Evolutionary conservation across 1,140 invertebrate genomes (phyloP).

Genomic region (Anthonomus grandis): DNA sequence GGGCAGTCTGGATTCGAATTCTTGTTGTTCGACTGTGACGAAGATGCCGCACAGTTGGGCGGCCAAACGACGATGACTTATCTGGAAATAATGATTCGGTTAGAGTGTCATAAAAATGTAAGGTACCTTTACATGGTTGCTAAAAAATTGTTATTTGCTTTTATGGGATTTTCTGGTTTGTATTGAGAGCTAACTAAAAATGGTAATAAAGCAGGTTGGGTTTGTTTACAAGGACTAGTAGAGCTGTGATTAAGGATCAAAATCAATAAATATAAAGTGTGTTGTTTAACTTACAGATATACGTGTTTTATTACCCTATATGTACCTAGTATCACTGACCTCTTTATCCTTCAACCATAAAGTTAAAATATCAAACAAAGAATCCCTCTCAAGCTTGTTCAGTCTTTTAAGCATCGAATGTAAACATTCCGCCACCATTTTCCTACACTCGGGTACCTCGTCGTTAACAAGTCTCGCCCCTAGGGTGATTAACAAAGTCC

Average conservation of each 20-base stretch:
- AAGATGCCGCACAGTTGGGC: constrained; percentile 63
- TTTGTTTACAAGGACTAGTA: too few species aligned
- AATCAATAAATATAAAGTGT: constrained; percentile 2
- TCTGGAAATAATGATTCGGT: constrained; percentile 43
- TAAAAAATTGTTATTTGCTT: too few species aligned
- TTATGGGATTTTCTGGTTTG: too few species aligned
- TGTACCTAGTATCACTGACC: constrained; percentile 54
- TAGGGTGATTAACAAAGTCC: constrained; percentile 71
- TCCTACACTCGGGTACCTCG: constrained; percentile 62
- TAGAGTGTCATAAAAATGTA: too few species aligned
- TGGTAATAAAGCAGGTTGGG: too few species aligned
- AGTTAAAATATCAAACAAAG: constrained; percentile 63
- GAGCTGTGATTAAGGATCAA: too few species aligned
- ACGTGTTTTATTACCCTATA: background rate
- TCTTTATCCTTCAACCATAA: constrained; percentile 69
- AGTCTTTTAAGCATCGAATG: constrained; percentile 60
- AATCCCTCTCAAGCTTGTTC: constrained; percentile 54
- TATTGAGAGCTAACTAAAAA: too few species aligned
- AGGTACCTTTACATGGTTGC: too few species aligned
- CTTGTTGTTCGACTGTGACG: constrained; percentile 54
- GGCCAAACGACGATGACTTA: constrained; percentile 52
- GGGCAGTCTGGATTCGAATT: constrained; percentile 43
- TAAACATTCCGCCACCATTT: constrained; percentile 63
- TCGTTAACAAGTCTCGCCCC: constrained; percentile 73
- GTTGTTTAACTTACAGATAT: background rate